phyloP scores from a whole-genome alignment of 1,140 invertebrate genomes.

The Brachionus plicatilis region DNA sequence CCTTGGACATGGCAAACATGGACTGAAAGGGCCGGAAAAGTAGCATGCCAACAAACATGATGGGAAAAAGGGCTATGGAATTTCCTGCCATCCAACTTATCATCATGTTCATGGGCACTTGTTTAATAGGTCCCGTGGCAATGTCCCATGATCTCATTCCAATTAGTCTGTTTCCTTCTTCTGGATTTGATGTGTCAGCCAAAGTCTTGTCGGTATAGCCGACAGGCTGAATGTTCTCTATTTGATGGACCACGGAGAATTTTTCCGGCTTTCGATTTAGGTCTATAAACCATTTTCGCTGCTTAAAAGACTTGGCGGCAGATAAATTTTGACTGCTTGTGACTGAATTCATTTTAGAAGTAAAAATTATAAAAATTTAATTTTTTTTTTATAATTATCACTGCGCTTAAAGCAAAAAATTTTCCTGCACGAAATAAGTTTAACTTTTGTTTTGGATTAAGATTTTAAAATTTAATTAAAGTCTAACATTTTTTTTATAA shows the following conservation, averaged over 20 bases:
- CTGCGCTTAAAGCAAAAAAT: too few species aligned
- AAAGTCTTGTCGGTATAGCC: conserved; percentile 7
- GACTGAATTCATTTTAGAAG: neutral
- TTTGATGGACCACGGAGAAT: neutral
- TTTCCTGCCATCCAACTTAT: conserved; percentile 99
- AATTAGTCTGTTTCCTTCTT: conserved; percentile 33
- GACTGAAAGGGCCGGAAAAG: conserved; percentile 90
- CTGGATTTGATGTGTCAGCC: neutral
- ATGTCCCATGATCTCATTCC: conserved; percentile 77
- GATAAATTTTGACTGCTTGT: neutral
- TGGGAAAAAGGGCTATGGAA: conserved; percentile 97
- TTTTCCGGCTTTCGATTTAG: neutral
- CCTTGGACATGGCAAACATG: conserved; percentile 67
- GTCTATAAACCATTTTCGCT: conserved; percentile 38
- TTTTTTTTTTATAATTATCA: neutral
- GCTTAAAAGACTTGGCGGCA: neutral
- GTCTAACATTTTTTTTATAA: too few species aligned
- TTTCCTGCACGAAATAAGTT: too few species aligned
- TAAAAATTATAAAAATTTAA: too few species aligned
- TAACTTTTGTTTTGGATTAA: too few species aligned
- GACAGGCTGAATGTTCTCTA: neutral
- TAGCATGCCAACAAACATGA: conserved; percentile 99
- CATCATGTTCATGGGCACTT: conserved; percentile 95
- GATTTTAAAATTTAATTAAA: too few species aligned
- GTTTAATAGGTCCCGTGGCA: conserved; percentile 83